Conservation (phyloP, 2,113 vertebrate genomes). For the Barnardius zonarius region DNA sequence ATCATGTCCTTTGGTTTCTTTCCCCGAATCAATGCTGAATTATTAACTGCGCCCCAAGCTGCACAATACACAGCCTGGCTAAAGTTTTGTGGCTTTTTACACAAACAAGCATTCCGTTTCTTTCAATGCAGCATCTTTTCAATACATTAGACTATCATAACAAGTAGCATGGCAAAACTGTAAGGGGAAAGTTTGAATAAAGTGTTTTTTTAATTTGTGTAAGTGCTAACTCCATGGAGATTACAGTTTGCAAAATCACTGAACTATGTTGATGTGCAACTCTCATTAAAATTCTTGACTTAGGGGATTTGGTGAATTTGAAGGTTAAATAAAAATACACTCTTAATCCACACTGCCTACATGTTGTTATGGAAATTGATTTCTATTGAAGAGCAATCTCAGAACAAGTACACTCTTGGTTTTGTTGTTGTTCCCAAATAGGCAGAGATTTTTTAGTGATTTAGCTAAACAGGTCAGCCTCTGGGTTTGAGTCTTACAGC, state of each 20-base stretch:
- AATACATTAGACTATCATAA: background rate
- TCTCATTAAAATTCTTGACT: background rate
- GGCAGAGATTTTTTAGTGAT: background rate
- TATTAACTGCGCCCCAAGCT: background rate
- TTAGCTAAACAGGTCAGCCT: background rate
- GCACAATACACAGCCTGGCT: background rate
- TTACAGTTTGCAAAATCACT: background rate
- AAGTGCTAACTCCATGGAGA: background rate
- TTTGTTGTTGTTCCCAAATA: background rate
- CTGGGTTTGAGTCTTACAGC: background rate
- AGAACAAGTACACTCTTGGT: background rate
- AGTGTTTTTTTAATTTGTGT: background rate
- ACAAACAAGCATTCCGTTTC: background rate
- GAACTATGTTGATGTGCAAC: background rate
- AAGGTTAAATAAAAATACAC: background rate
- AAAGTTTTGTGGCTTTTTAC: background rate
- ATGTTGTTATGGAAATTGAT: background rate
- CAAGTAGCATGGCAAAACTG: background rate
- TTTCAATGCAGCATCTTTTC: background rate
- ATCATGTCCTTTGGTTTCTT: background rate
- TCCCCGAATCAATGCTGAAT: background rate
- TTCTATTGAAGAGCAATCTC: background rate
- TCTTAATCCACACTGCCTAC: background rate
- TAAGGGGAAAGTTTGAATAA: background rate
- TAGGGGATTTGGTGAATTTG: background rate